Conservation (phyloP, 2,113 vertebrate species). For the Grus americana region DNA sequence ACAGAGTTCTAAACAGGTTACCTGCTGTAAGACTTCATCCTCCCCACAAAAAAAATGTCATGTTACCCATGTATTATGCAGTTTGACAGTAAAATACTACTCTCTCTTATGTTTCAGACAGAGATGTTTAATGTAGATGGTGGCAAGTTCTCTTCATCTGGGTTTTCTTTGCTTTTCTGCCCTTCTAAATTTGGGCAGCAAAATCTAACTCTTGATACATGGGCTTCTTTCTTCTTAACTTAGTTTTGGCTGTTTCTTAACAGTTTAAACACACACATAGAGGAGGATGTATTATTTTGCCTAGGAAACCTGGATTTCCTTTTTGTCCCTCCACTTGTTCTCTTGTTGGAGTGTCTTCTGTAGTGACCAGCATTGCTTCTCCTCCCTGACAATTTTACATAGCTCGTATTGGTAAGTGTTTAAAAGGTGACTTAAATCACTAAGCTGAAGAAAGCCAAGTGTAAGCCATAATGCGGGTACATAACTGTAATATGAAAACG, state of each 20-base stretch:
- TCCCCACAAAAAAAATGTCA: fast-evolving
- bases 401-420: background rate
- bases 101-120: background rate
- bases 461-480: background rate
- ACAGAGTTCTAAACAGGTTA: background rate
- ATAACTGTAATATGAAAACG: background rate
- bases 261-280: background rate
- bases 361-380: background rate
- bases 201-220: background rate
- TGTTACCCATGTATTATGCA: background rate
- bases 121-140: background rate
- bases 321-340: background rate
- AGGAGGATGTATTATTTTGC: background rate
- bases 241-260: background rate
- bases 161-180: background rate
- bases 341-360: background rate
- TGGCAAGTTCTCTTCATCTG: background rate
- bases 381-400: background rate
- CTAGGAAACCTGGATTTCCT: background rate
- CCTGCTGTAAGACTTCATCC: background rate
- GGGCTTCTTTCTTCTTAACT: background rate
- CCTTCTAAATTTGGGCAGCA: background rate
- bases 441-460: background rate
- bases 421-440: background rate
- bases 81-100: background rate